Evolutionary conservation across 2,797 vertebrate species (phyloP).

Genomic region (Delichon dasypus): DNA sequence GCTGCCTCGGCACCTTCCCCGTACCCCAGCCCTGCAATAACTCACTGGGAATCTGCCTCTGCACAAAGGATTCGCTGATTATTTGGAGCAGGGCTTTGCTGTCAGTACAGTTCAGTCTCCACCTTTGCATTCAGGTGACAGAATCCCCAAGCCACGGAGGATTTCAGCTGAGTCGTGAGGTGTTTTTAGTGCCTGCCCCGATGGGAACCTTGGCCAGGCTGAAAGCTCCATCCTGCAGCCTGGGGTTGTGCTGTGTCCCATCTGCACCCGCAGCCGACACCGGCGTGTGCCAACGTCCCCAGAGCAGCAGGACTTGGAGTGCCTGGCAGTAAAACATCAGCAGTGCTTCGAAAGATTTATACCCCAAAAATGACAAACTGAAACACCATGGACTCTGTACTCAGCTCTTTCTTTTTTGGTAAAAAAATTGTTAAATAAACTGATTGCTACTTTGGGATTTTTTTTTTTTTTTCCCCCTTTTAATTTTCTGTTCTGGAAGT

Average conservation of each 20-base stretch:
- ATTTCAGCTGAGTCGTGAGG: not conserved
- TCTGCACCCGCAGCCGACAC: not conserved
- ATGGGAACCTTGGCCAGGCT: not conserved
- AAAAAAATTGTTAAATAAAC: conserved; percentile 22
- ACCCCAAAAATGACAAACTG: not conserved
- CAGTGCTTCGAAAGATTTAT: not conserved
- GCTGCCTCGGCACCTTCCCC: not conserved
- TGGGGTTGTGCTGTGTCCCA: not conserved
- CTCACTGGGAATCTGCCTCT: conserved; percentile 20
- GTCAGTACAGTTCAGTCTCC: not conserved
- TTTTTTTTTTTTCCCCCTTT: not conserved
- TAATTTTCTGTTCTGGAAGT: not conserved
- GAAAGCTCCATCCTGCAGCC: not conserved
- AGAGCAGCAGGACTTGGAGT: not conserved
- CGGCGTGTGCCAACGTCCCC: not conserved
- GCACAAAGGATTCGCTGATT: not conserved
- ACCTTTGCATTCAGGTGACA: not conserved
- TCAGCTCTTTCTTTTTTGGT: not conserved
- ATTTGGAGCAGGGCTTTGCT: not conserved
- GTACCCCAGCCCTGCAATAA: not conserved
- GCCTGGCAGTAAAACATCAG: conserved; percentile 3
- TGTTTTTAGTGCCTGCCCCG: not conserved
- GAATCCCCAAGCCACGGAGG: not conserved
- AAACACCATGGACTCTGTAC: not conserved
- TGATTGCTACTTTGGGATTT: not conserved